A percentile compares a stretch with the other conserved stretches of the same genome.
phyloP scores from a whole-genome alignment of 2,797 vertebrate genomes.

The Sebastiscus albofasciatus region DNA sequence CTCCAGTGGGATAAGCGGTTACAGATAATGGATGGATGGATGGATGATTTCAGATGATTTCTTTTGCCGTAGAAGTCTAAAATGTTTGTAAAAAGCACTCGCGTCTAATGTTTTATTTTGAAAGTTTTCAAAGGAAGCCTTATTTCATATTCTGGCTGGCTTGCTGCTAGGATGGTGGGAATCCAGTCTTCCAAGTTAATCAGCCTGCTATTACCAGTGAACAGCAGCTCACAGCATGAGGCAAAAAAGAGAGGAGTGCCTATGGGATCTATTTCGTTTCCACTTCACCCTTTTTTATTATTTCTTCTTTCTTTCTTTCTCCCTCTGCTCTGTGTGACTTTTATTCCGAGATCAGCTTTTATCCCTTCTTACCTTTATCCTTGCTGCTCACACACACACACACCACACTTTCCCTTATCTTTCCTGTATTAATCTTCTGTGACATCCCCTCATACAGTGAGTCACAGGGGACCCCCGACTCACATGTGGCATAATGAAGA shows the following conservation, averaged over 20 bases:
- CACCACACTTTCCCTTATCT: constrained; percentile 16
- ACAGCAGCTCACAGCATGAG: constrained; percentile 29
- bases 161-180: neutral
- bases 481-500: constrained; percentile 55
- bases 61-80: neutral
- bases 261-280: constrained; percentile 13
- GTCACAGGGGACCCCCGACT: constrained; percentile 43
- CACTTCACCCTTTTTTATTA: neutral
- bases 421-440: constrained; percentile 45
- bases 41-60: too few species aligned
- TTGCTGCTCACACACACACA: neutral
- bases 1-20: too few species aligned
- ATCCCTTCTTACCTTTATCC: constrained; percentile 31
- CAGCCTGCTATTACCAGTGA: constrained; percentile 35
- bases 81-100: neutral
- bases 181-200: constrained; percentile 47
- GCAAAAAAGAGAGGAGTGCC: constrained; percentile 1
- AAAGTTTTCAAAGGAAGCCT: constrained; percentile 43
- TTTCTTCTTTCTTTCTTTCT: neutral
- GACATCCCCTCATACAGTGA: constrained; percentile 25
- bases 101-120: constrained; percentile 45
- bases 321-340: constrained; percentile 6
- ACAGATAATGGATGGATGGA: too few species aligned
- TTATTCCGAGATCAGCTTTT: constrained; percentile 37
- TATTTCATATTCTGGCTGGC: neutral